Percentiles rank a stretch among this genome's conserved stretches.
Evolutionary conservation across 2,888 invertebrate genomes (phyloP).

Genomic region (Operophtera brumata): DNA sequence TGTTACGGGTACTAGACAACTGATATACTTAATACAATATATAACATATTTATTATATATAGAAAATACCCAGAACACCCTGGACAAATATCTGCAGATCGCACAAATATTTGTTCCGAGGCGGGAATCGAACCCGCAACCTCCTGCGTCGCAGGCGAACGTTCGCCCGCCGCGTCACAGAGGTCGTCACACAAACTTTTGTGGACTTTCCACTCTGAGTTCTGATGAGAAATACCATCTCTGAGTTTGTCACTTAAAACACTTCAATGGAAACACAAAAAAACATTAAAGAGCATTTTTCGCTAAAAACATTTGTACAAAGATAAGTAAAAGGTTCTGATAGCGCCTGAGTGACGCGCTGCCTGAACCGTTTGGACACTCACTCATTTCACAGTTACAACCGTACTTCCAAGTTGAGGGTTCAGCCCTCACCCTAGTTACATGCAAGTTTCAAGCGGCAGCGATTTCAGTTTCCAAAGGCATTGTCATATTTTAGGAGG

Average conservation of each 20-base stretch:
- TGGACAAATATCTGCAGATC: too few relatives aligned
- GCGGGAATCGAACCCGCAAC: too few relatives aligned
- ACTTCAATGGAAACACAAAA: neutral
- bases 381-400: conserved; percentile 40
- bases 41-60: too few relatives aligned
- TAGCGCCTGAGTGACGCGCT: conserved; percentile 29
- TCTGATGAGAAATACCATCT: neutral
- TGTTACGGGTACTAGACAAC: too few relatives aligned
- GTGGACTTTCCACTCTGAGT: too few relatives aligned
- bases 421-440: conserved; percentile 37
- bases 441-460: conserved; percentile 2
- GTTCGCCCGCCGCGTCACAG: too few relatives aligned
- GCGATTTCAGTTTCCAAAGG: neutral
- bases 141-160: too few relatives aligned
- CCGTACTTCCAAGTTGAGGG: conserved; percentile 36
- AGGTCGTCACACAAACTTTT: too few relatives aligned
- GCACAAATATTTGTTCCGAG: too few relatives aligned
- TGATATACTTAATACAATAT: too few relatives aligned
- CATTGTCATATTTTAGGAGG: too few relatives aligned
- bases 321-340: conserved; percentile 22
- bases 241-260: neutral
- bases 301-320: conserved; percentile 7
- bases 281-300: neutral
- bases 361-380: conserved; percentile 29
- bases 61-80: too few relatives aligned